Evolutionary conservation across 2,888 invertebrate species (phyloP).

Genomic region (Frankliniella intonsa): DNA sequence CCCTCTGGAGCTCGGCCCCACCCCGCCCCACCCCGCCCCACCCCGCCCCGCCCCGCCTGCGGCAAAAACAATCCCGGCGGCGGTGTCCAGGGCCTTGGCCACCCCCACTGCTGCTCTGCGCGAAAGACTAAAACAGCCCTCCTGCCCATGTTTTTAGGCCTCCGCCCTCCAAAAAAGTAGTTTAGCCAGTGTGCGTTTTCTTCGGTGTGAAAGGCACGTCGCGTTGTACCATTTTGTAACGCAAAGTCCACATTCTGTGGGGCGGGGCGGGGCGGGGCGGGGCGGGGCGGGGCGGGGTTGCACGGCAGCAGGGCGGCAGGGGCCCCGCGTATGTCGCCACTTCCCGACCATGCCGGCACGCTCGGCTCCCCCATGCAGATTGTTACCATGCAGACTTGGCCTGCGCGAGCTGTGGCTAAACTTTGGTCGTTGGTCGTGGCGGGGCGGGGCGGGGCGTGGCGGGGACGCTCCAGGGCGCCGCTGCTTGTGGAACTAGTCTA

Average conservation of each 20-base stretch:
- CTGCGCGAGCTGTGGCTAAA: background rate
- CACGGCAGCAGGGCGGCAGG: background rate
- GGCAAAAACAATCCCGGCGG: background rate
- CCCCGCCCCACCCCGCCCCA: too few species aligned
- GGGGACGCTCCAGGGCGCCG: background rate
- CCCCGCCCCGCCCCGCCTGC: background rate
- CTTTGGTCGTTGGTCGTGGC: conserved; percentile 4
- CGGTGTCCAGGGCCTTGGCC: background rate
- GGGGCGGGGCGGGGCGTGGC: background rate
- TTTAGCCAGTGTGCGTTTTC: background rate
- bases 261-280: background rate
- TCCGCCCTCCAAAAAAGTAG: too few species aligned
- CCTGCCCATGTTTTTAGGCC: too few species aligned
- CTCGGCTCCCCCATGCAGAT: background rate
- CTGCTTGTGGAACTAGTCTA: background rate
- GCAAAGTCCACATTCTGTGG: too few species aligned
- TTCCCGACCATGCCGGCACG: conserved; percentile 1
- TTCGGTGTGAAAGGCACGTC: background rate
- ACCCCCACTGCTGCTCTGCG: background rate
- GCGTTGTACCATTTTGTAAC: background rate
- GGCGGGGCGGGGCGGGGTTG: background rate
- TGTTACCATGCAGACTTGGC: background rate
- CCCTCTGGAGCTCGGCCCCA: background rate
- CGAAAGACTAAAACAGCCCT: background rate
- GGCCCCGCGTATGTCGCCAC: background rate